phyloP scores from a whole-genome alignment of 2,113 vertebrate species.

The Perca schrenkii region DNA sequence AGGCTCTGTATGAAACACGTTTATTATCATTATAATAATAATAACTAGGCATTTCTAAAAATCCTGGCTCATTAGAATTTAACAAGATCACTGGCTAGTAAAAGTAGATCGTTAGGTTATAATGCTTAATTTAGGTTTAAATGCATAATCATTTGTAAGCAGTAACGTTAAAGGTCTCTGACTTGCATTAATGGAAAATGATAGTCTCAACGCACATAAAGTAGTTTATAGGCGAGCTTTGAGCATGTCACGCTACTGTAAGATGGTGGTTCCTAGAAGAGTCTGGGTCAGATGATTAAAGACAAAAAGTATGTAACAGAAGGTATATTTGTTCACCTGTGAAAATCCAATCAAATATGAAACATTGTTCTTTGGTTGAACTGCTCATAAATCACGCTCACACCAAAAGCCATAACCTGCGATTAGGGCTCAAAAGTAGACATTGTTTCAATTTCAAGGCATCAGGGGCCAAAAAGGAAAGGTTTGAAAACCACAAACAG shows the following conservation, averaged over 20 bases:
- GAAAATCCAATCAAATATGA: neutral
- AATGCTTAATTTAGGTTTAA: neutral
- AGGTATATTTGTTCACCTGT: neutral
- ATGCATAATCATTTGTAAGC: neutral
- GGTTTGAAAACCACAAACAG: neutral
- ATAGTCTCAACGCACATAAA: neutral
- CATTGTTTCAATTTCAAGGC: neutral
- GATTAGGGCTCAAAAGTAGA: neutral
- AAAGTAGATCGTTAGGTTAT: neutral
- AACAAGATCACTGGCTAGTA: neutral
- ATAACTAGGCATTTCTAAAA: neutral
- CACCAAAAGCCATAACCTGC: neutral
- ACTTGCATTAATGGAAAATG: neutral
- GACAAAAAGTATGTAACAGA: neutral
- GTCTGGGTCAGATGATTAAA: neutral
- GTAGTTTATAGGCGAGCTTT: neutral
- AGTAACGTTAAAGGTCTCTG: neutral
- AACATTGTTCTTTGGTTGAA: neutral
- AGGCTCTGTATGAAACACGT: neutral
- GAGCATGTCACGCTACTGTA: neutral
- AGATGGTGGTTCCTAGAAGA: neutral
- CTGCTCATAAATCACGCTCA: neutral
- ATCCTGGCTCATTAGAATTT: neutral
- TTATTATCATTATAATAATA: neutral
- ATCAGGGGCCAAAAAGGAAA: neutral